Conservation (phyloP, 2,113 vertebrate genomes). For the Halichoerus grypus region DNA sequence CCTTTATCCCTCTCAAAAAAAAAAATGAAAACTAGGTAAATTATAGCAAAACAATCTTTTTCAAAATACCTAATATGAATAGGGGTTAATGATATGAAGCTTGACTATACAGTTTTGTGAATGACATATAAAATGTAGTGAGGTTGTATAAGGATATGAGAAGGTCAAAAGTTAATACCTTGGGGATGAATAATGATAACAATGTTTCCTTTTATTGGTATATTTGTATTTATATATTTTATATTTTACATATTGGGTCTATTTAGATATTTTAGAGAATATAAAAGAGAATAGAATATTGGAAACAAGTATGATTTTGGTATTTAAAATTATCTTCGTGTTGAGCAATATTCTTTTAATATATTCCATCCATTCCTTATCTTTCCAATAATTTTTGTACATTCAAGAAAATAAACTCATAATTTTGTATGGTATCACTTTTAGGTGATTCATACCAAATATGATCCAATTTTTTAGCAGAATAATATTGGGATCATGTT, state of each 20-base stretch:
- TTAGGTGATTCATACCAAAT: not conserved
- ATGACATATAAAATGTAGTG: not conserved
- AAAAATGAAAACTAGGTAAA: not conserved
- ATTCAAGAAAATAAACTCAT: not conserved
- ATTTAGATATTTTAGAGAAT: not conserved
- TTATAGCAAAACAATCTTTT: not conserved
- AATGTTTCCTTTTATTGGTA: not conserved
- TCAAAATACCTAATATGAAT: not conserved
- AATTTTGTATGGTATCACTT: not conserved
- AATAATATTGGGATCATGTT: not conserved
- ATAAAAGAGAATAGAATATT: not conserved
- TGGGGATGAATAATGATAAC: not conserved
- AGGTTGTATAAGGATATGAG: not conserved
- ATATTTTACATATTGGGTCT: not conserved
- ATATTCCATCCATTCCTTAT: not conserved
- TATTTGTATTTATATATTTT: not conserved
- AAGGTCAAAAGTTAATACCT: not conserved
- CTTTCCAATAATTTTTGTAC: not conserved
- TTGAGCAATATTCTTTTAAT: not conserved
- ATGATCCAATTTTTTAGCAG: not conserved
- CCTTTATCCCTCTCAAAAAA: not conserved
- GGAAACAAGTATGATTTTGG: not conserved
- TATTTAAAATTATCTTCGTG: not conserved
- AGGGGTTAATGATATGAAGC: not conserved
- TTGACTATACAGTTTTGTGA: not conserved